phyloP scores from a whole-genome alignment of 2,888 invertebrate genomes.

The Macrosoma leucophasiata region DNA sequence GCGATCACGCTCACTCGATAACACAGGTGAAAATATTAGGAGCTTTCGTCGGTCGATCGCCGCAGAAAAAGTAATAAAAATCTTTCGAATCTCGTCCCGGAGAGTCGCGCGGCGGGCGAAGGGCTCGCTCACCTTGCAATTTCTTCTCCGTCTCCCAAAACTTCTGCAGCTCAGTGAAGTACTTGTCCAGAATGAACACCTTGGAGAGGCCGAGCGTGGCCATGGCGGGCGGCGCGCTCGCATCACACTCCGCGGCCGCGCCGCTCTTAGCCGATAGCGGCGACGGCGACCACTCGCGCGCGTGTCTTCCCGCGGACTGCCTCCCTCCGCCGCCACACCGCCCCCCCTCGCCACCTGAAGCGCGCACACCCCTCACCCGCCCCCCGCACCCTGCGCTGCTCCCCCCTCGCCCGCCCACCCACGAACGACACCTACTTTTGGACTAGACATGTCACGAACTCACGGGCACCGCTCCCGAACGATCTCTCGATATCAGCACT shows the following conservation, averaged over 20 bases:
- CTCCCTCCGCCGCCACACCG: slow-evolving; percentile 20
- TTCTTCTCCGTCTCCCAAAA: slow-evolving; percentile 98
- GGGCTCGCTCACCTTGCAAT: slow-evolving; percentile 86
- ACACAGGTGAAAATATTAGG: slow-evolving; percentile 11
- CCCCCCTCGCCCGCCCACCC: slow-evolving; percentile 18
- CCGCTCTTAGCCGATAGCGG: slow-evolving; percentile 34
- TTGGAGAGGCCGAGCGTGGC: slow-evolving; percentile 97
- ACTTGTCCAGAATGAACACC: slow-evolving; percentile 98
- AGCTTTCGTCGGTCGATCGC: slow-evolving; percentile 29
- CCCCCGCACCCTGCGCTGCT: slow-evolving; percentile 18
- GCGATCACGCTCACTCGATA: slow-evolving; percentile 2
- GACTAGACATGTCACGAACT: slow-evolving; percentile 27
- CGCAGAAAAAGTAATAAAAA: slow-evolving; percentile 37
- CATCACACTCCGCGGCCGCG: slow-evolving; percentile 59
- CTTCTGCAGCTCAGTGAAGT: slow-evolving; percentile 96
- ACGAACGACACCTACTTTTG: slow-evolving; percentile 35
- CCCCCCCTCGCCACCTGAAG: slow-evolving; percentile 19
- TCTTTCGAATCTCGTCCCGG: slow-evolving; percentile 15
- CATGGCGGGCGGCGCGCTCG: slow-evolving; percentile 79
- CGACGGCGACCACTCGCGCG: slow-evolving; percentile 44
- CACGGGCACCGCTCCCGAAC: background rate
- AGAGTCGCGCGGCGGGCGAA: slow-evolving; percentile 15
- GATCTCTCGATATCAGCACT: too few species aligned
- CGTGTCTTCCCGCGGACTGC: slow-evolving; percentile 35
- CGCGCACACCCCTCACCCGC: slow-evolving; percentile 20